These are phyloP conservation scores for Pelecanoides urinatrix DNA, from an alignment of 2,113 vertebrate genomes.

Conservation along the genomic window DNA sequence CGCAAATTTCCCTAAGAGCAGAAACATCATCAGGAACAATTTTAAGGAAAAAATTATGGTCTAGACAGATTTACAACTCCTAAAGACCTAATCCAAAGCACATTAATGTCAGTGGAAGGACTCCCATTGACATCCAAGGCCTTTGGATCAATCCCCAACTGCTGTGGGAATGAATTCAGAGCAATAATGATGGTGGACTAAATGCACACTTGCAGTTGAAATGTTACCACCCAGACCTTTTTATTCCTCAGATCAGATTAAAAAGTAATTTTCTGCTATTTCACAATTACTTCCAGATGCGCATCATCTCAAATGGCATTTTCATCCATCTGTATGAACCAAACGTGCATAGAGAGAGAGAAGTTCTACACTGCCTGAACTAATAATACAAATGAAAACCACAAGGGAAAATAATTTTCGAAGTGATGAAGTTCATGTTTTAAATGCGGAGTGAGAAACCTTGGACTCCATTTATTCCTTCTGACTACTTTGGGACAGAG, in stretches of 20 bases:
- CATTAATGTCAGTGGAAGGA: conserved; percentile 51
- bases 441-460: neutral
- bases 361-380: conserved; percentile 11
- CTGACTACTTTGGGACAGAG: neutral
- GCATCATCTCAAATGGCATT: conserved; percentile 49
- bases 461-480: neutral
- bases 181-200: conserved; percentile 5
- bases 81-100: conserved; percentile 62
- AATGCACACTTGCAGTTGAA: conserved; percentile 33
- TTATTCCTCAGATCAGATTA: conserved; percentile 64
- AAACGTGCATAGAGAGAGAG: neutral
- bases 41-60: conserved; percentile 57
- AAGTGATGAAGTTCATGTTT: conserved; percentile 4
- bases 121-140: conserved; percentile 56
- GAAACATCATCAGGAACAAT: conserved; percentile 37
- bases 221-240: conserved; percentile 50
- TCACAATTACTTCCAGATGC: conserved; percentile 67
- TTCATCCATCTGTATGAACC: conserved; percentile 56
- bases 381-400: conserved; percentile 33
- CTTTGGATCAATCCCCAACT: conserved; percentile 49
- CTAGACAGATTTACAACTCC: conserved; percentile 62
- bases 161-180: conserved; percentile 39
- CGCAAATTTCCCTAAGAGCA: conserved; percentile 43
- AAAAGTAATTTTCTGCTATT: conserved; percentile 57
- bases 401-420: conserved; percentile 5